Percentiles rank a stretch among this genome's conserved stretches.
phyloP scores from a whole-genome alignment of 2,888 invertebrate genomes.

The Coelogynopora nodosa region DNA sequence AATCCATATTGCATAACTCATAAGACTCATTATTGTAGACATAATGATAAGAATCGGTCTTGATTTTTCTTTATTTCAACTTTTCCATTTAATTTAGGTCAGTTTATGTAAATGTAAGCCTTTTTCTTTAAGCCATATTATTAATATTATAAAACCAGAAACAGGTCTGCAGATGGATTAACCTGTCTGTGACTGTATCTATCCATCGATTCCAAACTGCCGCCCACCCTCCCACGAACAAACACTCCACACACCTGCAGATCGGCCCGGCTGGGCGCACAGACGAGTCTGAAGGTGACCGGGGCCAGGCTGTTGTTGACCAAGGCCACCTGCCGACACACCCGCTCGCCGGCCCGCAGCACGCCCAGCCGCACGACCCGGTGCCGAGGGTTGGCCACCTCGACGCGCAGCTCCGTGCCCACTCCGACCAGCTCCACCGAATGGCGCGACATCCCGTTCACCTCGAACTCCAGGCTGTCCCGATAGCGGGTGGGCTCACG shows the following conservation, averaged over 20 bases:
- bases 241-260: constrained; percentile 55
- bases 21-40: too few relatives aligned
- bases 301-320: constrained; percentile 60
- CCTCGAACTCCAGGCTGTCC: constrained; percentile 59
- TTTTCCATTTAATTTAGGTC: too few relatives aligned
- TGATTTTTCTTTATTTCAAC: too few relatives aligned
- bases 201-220: too few relatives aligned
- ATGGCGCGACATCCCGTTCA: constrained; percentile 60
- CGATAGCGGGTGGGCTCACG: constrained; percentile 46
- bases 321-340: constrained; percentile 56
- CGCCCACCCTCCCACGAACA: too few relatives aligned
- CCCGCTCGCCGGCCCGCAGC: constrained; percentile 55
- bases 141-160: too few relatives aligned
- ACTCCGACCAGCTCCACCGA: constrained; percentile 56
- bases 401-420: constrained; percentile 61
- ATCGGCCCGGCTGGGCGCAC: constrained; percentile 54
- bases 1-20: too few relatives aligned
- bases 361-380: constrained; percentile 60
- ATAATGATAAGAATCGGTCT: too few relatives aligned
- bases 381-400: constrained; percentile 57
- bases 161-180: too few relatives aligned
- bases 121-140: too few relatives aligned
- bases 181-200: too few relatives aligned
- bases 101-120: too few relatives aligned
- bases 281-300: constrained; percentile 57